A percentile compares a stretch with the other conserved stretches of the same genome.
Evolutionary conservation across 2,888 invertebrate genomes (phyloP).

Genomic region (Conchocele bisecta): DNA sequence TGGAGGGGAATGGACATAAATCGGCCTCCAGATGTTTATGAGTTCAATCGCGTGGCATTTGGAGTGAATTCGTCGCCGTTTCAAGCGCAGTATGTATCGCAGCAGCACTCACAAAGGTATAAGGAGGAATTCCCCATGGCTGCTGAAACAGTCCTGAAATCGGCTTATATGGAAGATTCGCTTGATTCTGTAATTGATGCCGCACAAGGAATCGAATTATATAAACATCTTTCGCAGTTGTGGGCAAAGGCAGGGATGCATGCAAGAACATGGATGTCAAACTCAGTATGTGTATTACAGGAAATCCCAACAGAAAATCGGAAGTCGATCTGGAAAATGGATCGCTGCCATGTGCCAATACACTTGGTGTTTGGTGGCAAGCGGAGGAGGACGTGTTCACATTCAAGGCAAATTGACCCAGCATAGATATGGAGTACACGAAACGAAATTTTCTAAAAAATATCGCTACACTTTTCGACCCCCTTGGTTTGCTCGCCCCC

Average conservation of each 20-base stretch:
- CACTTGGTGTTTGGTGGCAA: constrained; percentile 47
- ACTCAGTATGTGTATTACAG: constrained; percentile 38
- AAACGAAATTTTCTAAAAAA: constrained; percentile 63
- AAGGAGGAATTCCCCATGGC: constrained; percentile 30
- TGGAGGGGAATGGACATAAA: constrained; percentile 26
- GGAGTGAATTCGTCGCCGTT: constrained; percentile 60
- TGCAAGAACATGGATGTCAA: constrained; percentile 48
- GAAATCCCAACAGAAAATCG: constrained; percentile 38
- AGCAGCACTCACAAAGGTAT: constrained; percentile 37
- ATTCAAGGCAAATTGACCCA: constrained; percentile 10
- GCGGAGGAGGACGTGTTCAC: constrained; percentile 40
- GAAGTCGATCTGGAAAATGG: constrained; percentile 37
- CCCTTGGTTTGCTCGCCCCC: constrained; percentile 69
- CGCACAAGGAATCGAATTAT: constrained; percentile 35
- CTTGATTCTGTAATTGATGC: constrained; percentile 48
- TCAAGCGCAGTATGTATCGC: constrained; percentile 53
- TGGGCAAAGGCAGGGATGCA: constrained; percentile 43
- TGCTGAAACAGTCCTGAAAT: constrained; percentile 50
- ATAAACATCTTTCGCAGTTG: constrained; percentile 31
- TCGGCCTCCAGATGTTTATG: constrained; percentile 28
- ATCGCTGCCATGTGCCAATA: constrained; percentile 43
- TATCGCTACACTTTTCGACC: constrained; percentile 72
- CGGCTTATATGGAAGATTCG: constrained; percentile 60
- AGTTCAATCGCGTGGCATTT: constrained; percentile 53
- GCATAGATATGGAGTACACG: constrained; percentile 37